Conservation (phyloP, 2,888 invertebrate genomes). For the Lamellibrachia columna region DNA sequence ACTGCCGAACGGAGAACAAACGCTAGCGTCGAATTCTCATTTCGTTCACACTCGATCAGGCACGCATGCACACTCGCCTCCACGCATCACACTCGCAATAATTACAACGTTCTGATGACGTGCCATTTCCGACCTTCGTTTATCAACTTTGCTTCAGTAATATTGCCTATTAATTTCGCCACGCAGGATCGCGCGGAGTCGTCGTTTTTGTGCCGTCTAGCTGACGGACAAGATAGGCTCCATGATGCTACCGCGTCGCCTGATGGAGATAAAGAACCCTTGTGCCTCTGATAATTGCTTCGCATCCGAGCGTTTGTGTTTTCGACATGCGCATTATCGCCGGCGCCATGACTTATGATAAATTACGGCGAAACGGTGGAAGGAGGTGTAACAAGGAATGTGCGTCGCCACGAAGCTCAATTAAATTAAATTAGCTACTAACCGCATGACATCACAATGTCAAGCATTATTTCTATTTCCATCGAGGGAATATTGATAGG, state of each 20-base stretch:
- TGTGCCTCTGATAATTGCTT: neutral
- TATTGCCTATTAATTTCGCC: slow-evolving; percentile 16
- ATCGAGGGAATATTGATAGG: neutral
- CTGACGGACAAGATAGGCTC: neutral
- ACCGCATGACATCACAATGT: neutral
- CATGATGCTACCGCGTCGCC: neutral
- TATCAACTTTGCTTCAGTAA: neutral
- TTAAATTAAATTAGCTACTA: slow-evolving; percentile 10
- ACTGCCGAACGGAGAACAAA: neutral
- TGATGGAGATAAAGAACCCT: neutral
- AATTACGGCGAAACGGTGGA: neutral
- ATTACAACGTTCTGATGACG: neutral
- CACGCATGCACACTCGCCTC: neutral
- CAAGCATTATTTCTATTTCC: neutral
- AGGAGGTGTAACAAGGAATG: neutral
- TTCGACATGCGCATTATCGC: neutral
- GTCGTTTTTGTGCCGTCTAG: neutral
- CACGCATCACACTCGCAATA: neutral
- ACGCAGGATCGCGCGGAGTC: neutral
- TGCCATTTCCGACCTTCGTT: slow-evolving; percentile 10
- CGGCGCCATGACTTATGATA: slow-evolving; percentile 10
- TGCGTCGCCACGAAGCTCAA: neutral
- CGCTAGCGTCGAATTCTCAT: neutral
- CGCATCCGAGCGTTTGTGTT: neutral
- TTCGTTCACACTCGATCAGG: neutral